Conservation (phyloP, 2,113 vertebrate genomes). For the Camelus dromedarius region DNA sequence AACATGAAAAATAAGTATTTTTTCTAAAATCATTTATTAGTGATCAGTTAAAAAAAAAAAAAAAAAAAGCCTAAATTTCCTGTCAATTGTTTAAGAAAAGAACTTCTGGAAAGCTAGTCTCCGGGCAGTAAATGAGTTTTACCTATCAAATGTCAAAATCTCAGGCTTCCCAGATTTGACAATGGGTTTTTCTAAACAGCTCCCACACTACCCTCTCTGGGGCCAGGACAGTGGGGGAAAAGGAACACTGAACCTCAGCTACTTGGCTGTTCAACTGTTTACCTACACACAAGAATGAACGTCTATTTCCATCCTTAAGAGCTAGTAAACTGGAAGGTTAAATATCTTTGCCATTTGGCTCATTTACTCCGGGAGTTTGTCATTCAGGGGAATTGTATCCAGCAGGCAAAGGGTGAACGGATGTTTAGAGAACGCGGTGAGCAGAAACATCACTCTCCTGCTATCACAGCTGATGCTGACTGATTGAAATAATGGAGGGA, state of each 20-base stretch:
- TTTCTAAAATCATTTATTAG: background rate
- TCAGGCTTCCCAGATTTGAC: background rate
- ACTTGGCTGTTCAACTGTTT: background rate
- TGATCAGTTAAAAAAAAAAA: background rate
- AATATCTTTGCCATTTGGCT: background rate
- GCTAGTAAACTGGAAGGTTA: background rate
- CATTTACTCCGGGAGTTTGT: background rate
- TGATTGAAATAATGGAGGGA: background rate
- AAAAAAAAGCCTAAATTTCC: background rate
- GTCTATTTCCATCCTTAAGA: background rate
- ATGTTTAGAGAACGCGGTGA: background rate
- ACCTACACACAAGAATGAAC: background rate
- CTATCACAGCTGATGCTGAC: background rate
- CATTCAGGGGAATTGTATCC: background rate
- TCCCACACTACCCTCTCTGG: accelerated
- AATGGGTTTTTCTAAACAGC: background rate
- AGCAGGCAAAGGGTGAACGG: background rate
- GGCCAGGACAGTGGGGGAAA: background rate
- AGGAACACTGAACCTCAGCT: background rate
- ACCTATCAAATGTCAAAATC: slow-evolving; percentile 3
- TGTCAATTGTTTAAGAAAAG: background rate
- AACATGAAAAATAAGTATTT: background rate
- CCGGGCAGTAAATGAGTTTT: background rate
- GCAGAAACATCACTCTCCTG: background rate
- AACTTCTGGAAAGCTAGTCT: background rate